Percentiles rank a stretch among this genome's conserved stretches.
phyloP scores from a whole-genome alignment of 2,888 invertebrate genomes.

The Stictocephala bisonia region DNA sequence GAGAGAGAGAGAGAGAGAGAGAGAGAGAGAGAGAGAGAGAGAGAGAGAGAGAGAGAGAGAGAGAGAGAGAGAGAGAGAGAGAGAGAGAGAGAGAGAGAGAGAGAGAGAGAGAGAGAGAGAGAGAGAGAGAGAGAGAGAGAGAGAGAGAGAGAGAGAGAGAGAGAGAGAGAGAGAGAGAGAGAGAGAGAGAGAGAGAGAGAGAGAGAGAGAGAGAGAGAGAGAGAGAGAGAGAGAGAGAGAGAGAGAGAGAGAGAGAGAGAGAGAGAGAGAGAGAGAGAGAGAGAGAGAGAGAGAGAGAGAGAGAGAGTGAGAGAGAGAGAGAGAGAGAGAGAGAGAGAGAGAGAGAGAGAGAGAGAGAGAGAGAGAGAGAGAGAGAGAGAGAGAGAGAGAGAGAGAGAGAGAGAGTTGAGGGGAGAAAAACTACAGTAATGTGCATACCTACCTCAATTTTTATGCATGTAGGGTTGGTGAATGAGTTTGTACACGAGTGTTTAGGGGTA shows the following conservation, averaged over 20 bases:
- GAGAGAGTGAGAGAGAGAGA: not conserved
- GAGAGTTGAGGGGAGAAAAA: too few relatives aligned
- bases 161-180: constrained; percentile 13
- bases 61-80: not conserved
- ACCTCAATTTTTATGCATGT: not conserved
- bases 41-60: not conserved
- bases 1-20: not conserved
- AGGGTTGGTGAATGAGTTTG: too few relatives aligned
- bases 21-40: not conserved
- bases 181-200: constrained; percentile 13
- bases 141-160: not conserved
- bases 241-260: constrained; percentile 13
- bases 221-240: constrained; percentile 13
- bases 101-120: not conserved
- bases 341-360: too few relatives aligned
- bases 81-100: not conserved
- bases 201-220: constrained; percentile 13
- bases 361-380: too few relatives aligned
- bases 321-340: too few relatives aligned
- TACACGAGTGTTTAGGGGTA: too few relatives aligned
- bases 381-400: too few relatives aligned
- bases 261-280: constrained; percentile 13
- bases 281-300: constrained; percentile 13
- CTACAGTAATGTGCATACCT: not conserved
- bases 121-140: not conserved